Base-by-base conservation (phyloP, 2,797 vertebrate genomes). In the Zonotrichia albicollis region DNA sequence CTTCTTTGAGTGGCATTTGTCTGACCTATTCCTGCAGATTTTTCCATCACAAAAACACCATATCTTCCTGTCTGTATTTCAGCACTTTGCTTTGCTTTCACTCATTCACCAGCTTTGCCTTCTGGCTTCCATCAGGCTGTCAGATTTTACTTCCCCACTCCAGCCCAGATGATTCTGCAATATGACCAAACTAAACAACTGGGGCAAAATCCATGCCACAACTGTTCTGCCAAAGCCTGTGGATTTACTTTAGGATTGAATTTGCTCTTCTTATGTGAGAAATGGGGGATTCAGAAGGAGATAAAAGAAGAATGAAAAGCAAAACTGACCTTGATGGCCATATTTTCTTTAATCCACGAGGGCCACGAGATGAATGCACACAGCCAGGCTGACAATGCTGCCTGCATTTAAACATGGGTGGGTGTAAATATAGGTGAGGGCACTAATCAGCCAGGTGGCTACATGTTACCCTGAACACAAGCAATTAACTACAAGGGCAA, bases 371-470 rank as follows among this genome's bases (percentile, higher is more conserved):
- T 97, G 95, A 97, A 97, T 95, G 96, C 93, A 81, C 72, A 43
- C 64, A 83, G 94, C 72, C 70, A 94, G 86, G 62, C 82, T 88
- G 87, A 97, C 95, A 98, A 97, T 96, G 16, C 76, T 68, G 70
- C 78, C 90, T 43, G 68, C 93, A 97, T 96, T 97, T 97, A 97
- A 97, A 97, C 88, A 90, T 88, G 88, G 95, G 95, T 97, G 96
- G 95, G 86, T 96, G 94, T 94, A 97, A 97, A 97, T 98, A 97
- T 97, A 98, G 97, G 97, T 98, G 96, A 93, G 89, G 96, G 97
- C 96, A 95, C 94, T 94, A 97, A 98, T 98, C 97, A 97, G 97
- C 97, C 98, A 98, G 98, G 98, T 98, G 98, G 98, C 97, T 98
- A 93, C 97, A 96, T 84, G 78, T 94, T 97, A 93, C 94, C 94